Percentiles rank a stretch among this genome's conserved stretches.
These are phyloP conservation scores for Aspidiotus destructor DNA, from an alignment of 2,888 invertebrate species.

Conservation along the genomic window DNA sequence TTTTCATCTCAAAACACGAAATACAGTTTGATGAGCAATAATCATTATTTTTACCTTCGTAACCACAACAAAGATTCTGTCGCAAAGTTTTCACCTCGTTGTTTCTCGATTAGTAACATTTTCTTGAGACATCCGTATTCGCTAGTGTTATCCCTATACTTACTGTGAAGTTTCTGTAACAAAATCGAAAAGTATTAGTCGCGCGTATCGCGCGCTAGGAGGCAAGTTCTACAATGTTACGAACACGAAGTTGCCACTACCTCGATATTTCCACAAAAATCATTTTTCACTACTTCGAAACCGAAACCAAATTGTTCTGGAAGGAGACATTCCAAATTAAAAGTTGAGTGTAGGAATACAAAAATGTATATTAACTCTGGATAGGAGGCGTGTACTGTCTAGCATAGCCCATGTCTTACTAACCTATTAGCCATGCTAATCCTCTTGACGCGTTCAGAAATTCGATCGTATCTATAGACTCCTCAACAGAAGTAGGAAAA, in stretches of 20 bases:
- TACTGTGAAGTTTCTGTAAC: constrained; percentile 13
- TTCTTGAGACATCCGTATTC: constrained; percentile 9
- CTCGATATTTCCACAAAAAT: constrained; percentile 20
- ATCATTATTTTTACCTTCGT: constrained; percentile 7
- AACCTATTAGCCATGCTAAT: constrained; percentile 15
- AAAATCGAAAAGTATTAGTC: neutral
- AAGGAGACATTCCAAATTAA: neutral
- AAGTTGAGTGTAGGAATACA: no score
- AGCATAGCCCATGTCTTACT: neutral
- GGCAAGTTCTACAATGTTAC: no score
- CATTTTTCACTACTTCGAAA: constrained; percentile 11
- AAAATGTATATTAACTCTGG: no score
- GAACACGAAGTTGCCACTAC: neutral
- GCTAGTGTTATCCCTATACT: constrained; percentile 13
- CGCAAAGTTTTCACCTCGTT: constrained; percentile 11
- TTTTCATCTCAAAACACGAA: no score
- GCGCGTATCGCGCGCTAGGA: neutral
- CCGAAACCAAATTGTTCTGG: constrained; percentile 13
- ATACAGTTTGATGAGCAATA: neutral
- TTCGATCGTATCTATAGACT: constrained; percentile 10
- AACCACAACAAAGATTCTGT: constrained; percentile 13
- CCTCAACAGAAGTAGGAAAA: constrained; percentile 16
- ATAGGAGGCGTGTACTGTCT: no score
- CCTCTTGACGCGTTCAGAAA: constrained; percentile 17
- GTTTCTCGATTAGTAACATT: constrained; percentile 9